Evolutionary conservation across 2,888 invertebrate genomes (phyloP), one percentile per base, ranked within the genome.

Genomic region (Hipparchia semele): DNA sequence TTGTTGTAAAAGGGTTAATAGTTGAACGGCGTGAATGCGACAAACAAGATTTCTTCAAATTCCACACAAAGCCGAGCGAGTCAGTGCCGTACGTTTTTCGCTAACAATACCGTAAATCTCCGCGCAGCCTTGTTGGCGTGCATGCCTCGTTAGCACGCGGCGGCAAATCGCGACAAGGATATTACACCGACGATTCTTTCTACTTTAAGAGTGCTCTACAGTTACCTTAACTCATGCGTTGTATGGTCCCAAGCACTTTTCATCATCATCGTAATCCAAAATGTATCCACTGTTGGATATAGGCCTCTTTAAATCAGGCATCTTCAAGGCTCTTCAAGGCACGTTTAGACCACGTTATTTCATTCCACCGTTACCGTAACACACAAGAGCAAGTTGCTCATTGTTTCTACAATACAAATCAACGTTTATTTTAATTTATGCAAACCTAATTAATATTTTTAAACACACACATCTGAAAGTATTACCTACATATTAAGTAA

Each of bases 81-180:
- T 79, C 77, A 80, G 67, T 77, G 78, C 79, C 75, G 73, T 76
- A 81, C 72, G 75, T 81, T 72, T 81, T 81, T 79, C 82, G 82
- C 77, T 79, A 80, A 79, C 68, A 70, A 74, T 73, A 71, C 76
- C 78, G 80, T 76, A 75, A 83, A 82, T 82, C 79, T 82, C 79
- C 78, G 78, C 70, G 77, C 80, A 74, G 76, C 79, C 77, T 74
- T 80, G 80, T 72, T 79, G 78, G 78, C 76, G 67, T 76, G 73
- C 73, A 73, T 73, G 75, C 74, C 84, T 87, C 83, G 86, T 89
- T 88, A 87, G 80, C 84, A 79, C 79, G 84, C 80, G 83, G 86
- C 87, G 87, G 83, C 83, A 76, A 80, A 79, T 13, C 70, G 65
- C 75, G 79, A 78, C 72, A 53, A 69, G 64, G 71, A 68, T 73